Percentiles rank a stretch among this genome's conserved stretches.
Evolutionary conservation across 2,888 invertebrate species (phyloP).

Genomic region (Halocaridina rubra): DNA sequence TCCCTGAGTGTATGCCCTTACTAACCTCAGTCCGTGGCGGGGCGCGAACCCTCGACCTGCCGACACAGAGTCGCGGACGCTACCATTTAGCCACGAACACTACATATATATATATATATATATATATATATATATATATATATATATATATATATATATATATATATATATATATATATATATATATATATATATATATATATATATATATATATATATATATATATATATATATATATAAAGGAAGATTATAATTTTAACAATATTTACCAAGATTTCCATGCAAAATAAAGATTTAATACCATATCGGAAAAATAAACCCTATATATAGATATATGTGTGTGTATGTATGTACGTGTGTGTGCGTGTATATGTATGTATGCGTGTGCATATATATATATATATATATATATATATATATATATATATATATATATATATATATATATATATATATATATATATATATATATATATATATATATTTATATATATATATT

Average conservation of each 20-base stretch:
- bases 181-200: not conserved
- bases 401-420: not conserved
- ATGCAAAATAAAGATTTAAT: too few relatives aligned
- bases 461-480: not conserved
- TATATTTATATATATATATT: not conserved
- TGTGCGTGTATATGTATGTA: not conserved
- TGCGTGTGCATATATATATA: not conserved
- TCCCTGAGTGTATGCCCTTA: too few relatives aligned
- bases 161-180: not conserved
- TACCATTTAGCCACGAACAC: too few relatives aligned
- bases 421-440: not conserved
- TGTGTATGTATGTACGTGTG: too few relatives aligned
- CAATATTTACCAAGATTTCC: too few relatives aligned
- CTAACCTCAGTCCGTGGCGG: too few relatives aligned
- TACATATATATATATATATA: not conserved
- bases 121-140: not conserved
- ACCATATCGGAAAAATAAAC: too few relatives aligned
- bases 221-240: not conserved
- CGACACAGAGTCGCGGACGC: too few relatives aligned
- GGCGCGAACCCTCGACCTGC: too few relatives aligned
- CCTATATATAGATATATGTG: too few relatives aligned
- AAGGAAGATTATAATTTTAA: too few relatives aligned
- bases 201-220: not conserved
- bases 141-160: not conserved
- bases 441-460: not conserved